Conservation (phyloP, 1,140 invertebrate species). For the Olivierus martensii region DNA sequence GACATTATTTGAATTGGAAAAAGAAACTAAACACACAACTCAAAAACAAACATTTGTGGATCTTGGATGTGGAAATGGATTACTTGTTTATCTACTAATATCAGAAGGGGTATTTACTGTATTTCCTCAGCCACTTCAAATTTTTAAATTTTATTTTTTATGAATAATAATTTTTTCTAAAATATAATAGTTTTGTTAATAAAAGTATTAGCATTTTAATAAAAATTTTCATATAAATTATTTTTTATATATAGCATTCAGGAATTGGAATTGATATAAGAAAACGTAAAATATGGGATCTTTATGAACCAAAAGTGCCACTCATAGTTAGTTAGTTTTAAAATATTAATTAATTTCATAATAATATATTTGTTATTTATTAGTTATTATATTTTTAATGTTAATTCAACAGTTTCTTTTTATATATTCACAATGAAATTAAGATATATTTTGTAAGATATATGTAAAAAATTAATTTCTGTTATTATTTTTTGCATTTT, state of each 20-base stretch:
- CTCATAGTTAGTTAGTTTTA: slow-evolving; percentile 34
- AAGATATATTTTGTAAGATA: background rate
- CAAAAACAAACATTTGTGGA: slow-evolving; percentile 65
- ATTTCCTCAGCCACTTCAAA: too few species aligned
- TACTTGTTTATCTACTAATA: slow-evolving; percentile 75
- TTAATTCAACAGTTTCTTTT: too few species aligned
- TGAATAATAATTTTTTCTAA: too few species aligned
- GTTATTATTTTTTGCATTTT: too few species aligned
- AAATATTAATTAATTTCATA: too few species aligned
- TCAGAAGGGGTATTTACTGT: slow-evolving; percentile 63
- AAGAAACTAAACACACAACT: slow-evolving; percentile 17
- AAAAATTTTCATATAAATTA: too few species aligned
- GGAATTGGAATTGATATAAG: slow-evolving; percentile 84
- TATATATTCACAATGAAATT: slow-evolving; percentile 17
- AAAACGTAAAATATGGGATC: slow-evolving; percentile 77
- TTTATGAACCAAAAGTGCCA: slow-evolving; percentile 37
- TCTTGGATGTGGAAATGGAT: slow-evolving; percentile 91
- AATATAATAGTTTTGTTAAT: background rate
- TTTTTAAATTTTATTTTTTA: too few species aligned
- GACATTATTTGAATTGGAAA: slow-evolving; percentile 28
- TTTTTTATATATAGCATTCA: slow-evolving; percentile 30
- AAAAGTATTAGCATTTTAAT: too few species aligned
- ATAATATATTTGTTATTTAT: too few species aligned
- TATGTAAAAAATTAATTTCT: too few species aligned
- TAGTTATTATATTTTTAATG: too few species aligned